Percentiles rank a stretch among this genome's conserved stretches.
phyloP scores from a whole-genome alignment of 2,888 invertebrate species.

The Catocala sponsa region DNA sequence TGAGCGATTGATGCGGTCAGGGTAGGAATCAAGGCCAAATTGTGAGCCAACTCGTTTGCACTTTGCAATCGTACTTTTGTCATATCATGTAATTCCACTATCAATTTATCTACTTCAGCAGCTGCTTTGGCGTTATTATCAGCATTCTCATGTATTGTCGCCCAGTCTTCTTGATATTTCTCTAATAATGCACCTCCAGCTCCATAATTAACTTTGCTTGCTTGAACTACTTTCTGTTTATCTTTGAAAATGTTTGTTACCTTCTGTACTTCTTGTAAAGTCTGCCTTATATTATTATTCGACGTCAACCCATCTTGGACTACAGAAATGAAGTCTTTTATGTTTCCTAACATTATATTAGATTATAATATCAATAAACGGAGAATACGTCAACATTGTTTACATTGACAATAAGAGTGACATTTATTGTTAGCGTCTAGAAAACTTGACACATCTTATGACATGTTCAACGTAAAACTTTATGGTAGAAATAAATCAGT shows the following conservation, averaged over 20 bases:
- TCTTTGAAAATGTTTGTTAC: conserved; percentile 81
- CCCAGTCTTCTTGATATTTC: conserved; percentile 92
- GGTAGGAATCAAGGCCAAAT: conserved; percentile 72
- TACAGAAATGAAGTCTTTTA: conserved; percentile 83
- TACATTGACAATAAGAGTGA: conserved; percentile 24
- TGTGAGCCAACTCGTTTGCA: conserved; percentile 74
- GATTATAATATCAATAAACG: conserved; percentile 26
- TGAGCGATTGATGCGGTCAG: conserved; percentile 81
- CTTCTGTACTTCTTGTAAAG: conserved; percentile 81
- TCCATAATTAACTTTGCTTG: conserved; percentile 82
- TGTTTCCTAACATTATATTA: conserved; percentile 78
- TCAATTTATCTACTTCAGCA: conserved; percentile 82
- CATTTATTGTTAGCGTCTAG: not conserved
- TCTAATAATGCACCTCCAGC: conserved; percentile 91
- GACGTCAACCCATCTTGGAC: conserved; percentile 81
- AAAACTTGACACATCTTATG: not conserved
- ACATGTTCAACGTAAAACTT: too few species aligned
- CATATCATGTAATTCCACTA: conserved; percentile 70
- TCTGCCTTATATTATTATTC: conserved; percentile 78
- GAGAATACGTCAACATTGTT: conserved; percentile 27
- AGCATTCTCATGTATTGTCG: conserved; percentile 90
- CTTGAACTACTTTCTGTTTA: conserved; percentile 68
- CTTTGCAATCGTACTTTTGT: conserved; percentile 70
- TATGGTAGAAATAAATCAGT: too few species aligned
- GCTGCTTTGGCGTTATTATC: conserved; percentile 91